These are phyloP conservation scores for Cryptus armator DNA, from an alignment of 2,888 invertebrate species.

Conservation along the genomic window DNA sequence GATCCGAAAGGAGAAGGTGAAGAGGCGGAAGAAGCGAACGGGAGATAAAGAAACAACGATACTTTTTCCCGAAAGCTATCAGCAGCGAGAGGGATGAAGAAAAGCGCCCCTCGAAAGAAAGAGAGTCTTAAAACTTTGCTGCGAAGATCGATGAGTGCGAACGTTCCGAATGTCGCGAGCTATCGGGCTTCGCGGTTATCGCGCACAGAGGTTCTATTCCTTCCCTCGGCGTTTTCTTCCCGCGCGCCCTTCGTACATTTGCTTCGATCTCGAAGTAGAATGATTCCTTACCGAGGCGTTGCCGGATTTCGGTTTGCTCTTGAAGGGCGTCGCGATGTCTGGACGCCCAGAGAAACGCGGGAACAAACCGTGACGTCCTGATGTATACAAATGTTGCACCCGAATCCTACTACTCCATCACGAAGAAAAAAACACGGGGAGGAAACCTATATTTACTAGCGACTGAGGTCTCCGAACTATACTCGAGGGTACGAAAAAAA, in stretches of 20 bases:
- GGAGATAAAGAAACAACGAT: constrained; percentile 16
- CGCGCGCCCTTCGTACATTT: neutral
- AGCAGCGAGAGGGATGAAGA: neutral
- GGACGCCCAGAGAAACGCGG: neutral
- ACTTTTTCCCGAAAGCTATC: constrained; percentile 9
- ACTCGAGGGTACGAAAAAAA: too few relatives aligned
- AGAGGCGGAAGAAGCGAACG: neutral
- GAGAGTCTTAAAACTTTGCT: constrained; percentile 39
- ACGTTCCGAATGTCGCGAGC: constrained; percentile 15
- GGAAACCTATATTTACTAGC: neutral
- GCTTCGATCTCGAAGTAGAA: constrained; percentile 8
- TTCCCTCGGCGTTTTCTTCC: neutral
- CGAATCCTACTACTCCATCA: neutral
- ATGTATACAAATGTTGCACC: neutral
- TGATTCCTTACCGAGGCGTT: constrained; percentile 45
- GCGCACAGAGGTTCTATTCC: neutral
- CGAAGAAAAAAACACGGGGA: neutral
- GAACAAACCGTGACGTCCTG: neutral
- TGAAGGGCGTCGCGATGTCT: constrained; percentile 21
- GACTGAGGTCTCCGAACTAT: neutral
- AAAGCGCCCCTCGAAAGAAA: neutral
- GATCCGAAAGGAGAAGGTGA: neutral
- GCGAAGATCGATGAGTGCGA: constrained; percentile 45
- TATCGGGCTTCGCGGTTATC: constrained; percentile 34
- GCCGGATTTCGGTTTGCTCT: constrained; percentile 15